A percentile compares a stretch with the other conserved stretches of the same genome.
These are phyloP conservation scores for Gobius niger DNA, from an alignment of 2,113 vertebrate genomes.

Conservation along the genomic window DNA sequence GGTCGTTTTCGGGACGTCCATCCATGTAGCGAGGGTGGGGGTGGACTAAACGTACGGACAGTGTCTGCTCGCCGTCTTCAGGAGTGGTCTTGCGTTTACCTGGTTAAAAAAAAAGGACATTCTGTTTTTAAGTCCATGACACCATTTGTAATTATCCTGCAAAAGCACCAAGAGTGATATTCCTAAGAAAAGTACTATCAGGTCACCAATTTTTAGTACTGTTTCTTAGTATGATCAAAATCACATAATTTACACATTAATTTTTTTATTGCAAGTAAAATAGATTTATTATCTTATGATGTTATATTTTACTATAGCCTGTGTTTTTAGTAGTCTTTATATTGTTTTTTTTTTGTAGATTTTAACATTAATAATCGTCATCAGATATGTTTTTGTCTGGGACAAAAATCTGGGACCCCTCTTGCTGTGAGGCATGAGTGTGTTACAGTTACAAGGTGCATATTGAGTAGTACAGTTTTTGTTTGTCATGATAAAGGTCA, in stretches of 20 bases:
- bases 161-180: background rate
- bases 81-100: constrained; percentile 48
- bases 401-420: no score
- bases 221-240: background rate
- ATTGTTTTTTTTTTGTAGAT: no score
- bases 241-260: background rate
- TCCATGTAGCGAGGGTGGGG: constrained; percentile 63
- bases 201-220: background rate
- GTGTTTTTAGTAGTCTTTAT: background rate
- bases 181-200: background rate
- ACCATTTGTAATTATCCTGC: background rate
- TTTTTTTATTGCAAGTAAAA: no score
- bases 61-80: constrained; percentile 46
- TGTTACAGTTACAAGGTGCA: no score
- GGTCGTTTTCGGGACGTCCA: constrained; percentile 66
- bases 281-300: no score
- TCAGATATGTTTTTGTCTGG: no score
- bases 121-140: background rate
- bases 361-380: no score
- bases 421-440: no score
- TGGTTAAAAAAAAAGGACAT: constrained; percentile 25
- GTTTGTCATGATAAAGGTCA: no score
- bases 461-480: no score
- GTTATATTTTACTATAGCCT: background rate
- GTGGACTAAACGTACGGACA: constrained; percentile 50